phyloP scores from a whole-genome alignment of 2,888 invertebrate species.

The Acleris holmiana region DNA sequence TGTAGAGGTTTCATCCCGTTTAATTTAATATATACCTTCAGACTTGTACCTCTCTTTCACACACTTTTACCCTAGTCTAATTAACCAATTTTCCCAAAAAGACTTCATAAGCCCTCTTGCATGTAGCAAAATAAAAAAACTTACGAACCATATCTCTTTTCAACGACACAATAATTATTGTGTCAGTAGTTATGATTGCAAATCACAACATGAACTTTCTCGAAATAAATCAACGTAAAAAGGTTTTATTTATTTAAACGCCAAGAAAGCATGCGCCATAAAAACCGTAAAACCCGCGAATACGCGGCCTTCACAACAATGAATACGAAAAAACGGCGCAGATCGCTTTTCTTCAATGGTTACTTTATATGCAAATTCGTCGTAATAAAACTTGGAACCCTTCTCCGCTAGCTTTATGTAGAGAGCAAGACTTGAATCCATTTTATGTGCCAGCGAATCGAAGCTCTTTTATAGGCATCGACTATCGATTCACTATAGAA shows the following conservation, averaged over 20 bases:
- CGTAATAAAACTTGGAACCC: slow-evolving; percentile 82
- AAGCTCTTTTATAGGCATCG: slow-evolving; percentile 80
- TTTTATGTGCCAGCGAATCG: slow-evolving; percentile 84
- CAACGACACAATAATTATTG: slow-evolving; percentile 54
- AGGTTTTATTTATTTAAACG: slow-evolving; percentile 79
- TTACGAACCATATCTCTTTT: background rate
- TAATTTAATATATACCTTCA: too few species aligned
- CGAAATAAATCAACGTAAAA: slow-evolving; percentile 70
- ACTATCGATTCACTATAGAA: slow-evolving; percentile 78
- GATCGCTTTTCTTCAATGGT: slow-evolving; percentile 84
- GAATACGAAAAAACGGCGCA: slow-evolving; percentile 78
- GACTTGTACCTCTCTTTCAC: too few species aligned
- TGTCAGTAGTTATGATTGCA: slow-evolving; percentile 49
- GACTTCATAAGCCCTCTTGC: too few species aligned
- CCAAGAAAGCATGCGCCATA: slow-evolving; percentile 75
- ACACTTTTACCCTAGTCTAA: too few species aligned
- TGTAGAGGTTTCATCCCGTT: too few species aligned
- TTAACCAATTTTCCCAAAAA: too few species aligned
- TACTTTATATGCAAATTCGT: slow-evolving; percentile 84
- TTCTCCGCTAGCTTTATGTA: slow-evolving; percentile 80
- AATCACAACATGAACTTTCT: slow-evolving; percentile 61
- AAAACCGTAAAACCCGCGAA: slow-evolving; percentile 64
- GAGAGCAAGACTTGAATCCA: slow-evolving; percentile 79
- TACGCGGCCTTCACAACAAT: slow-evolving; percentile 77
- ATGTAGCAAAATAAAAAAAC: too few species aligned